These are phyloP conservation scores for Centropus bengalensis DNA, from an alignment of 2,113 vertebrate species.

Conservation along the genomic window DNA sequence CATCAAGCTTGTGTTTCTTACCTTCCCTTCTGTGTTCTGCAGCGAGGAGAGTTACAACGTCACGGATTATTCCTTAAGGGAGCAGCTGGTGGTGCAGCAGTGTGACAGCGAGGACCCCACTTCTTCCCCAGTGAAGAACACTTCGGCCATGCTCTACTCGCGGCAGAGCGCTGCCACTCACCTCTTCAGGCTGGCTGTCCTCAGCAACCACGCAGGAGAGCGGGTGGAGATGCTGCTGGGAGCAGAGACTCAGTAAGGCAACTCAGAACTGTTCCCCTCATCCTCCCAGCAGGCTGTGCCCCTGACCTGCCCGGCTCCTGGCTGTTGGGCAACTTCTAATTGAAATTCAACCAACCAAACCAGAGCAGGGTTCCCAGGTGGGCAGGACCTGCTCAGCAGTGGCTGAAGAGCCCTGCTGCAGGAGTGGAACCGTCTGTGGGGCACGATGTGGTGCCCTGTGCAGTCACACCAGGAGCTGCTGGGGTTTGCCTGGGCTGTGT, in stretches of 20 bases:
- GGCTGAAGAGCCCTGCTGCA: background rate
- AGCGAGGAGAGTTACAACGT: slow-evolving; percentile 96
- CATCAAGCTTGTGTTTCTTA: rapidly evolving
- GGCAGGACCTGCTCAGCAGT: background rate
- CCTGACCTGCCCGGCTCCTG: too few relatives aligned
- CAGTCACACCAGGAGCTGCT: rapidly evolving
- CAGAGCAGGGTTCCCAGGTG: background rate
- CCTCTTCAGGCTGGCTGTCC: slow-evolving; percentile 85
- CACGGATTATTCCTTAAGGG: slow-evolving; percentile 87
- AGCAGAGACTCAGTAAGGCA: slow-evolving; percentile 88
- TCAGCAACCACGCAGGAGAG: slow-evolving; percentile 88
- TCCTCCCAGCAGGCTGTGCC: background rate
- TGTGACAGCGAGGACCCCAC: slow-evolving; percentile 80
- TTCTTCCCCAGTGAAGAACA: slow-evolving; percentile 79
- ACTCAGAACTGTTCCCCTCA: background rate
- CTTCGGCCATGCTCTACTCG: slow-evolving; percentile 81
- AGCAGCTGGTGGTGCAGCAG: slow-evolving; percentile 86
- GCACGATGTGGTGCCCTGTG: background rate
- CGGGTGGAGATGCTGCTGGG: slow-evolving; percentile 88
- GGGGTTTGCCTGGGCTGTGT: too few relatives aligned
- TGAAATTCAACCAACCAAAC: background rate
- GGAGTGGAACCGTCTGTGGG: too few relatives aligned
- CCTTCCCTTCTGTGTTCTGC: background rate
- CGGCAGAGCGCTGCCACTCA: slow-evolving; percentile 78
- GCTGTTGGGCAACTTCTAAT: background rate